Evolutionary conservation across 2,113 vertebrate species (phyloP), one percentile per base, ranked within the genome.

Genomic region (Leucosticte australis): DNA sequence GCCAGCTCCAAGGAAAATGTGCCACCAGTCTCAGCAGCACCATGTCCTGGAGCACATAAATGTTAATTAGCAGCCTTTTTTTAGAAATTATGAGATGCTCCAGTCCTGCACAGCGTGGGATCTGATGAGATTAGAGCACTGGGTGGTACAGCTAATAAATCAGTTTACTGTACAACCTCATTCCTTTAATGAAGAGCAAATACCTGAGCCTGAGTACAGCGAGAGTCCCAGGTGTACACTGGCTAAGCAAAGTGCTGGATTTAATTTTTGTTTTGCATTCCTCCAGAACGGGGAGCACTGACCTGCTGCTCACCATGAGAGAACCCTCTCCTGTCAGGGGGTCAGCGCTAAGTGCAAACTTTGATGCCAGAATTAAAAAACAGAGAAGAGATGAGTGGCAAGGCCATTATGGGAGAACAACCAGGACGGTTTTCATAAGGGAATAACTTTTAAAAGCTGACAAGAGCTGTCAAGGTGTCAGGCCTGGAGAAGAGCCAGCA

Each of bases 391-490:
- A 79, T 76, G 65, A 96, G 55, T 83, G 68, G 71, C 57, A 93
- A 94, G 83, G 87, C 75, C 83, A 93, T 89, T 84, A 87, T 33
- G 39, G 64, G 8, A 84, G 71, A 91, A 86, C 47, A 93, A 90
- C 55, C 41, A 78, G 42, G 49, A 56, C 26, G 63, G 63, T 69
- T 90, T 88, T 83, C 92, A 41, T 27, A 68, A 24, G 33, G 75
- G 77, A 93, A 44, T 91, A 95, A 90, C 59, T 93, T 90, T 78
- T 83, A 92, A 92, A 95, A 95, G 75, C 76, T 95, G 90, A 90
- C 91, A 96, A 95, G 83, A 92, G 78, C 90, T 97, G 95, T 95
- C 95, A 96, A 96, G 68, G 81, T 92, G 94, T 96, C 95, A 95
- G 75, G 69, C 55, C 57, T 87, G 79, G 79, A 96, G 78, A 95